These are phyloP conservation scores for Epiblema foenella DNA, from an alignment of 2,888 invertebrate genomes.

Conservation along the genomic window DNA sequence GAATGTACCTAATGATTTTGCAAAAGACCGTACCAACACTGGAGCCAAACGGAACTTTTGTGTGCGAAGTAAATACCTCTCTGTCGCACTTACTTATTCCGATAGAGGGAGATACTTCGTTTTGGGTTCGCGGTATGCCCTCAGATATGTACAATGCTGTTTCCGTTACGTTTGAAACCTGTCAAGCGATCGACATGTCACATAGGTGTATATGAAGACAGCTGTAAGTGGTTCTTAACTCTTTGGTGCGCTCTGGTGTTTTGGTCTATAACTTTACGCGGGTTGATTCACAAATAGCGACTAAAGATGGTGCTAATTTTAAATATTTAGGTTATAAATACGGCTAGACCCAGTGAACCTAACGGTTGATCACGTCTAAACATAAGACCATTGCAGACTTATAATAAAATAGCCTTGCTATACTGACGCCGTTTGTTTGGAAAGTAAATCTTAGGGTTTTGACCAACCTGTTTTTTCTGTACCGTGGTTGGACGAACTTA, in stretches of 20 bases:
- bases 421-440: background rate
- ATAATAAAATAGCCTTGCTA: background rate
- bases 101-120: too few relatives aligned
- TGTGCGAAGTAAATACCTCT: background rate
- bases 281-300: slow-evolving; percentile 40
- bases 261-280: slow-evolving; percentile 20
- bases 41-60: background rate
- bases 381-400: background rate
- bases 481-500: background rate
- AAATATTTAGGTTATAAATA: slow-evolving; percentile 47
- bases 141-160: too few relatives aligned
- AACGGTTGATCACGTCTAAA: slow-evolving; percentile 1
- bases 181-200: too few relatives aligned
- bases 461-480: background rate
- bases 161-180: too few relatives aligned
- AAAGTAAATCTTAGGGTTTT: background rate
- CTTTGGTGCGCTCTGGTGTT: slow-evolving; percentile 8
- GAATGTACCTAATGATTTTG: slow-evolving; percentile 26
- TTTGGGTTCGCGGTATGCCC: too few relatives aligned
- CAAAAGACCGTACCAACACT: slow-evolving; percentile 3
- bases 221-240: too few relatives aligned
- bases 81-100: too few relatives aligned
- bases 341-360: slow-evolving; percentile 1
- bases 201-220: too few relatives aligned
- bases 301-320: slow-evolving; percentile 55